Base-by-base conservation (phyloP, 2,888 invertebrate genomes). In the Pristionchus mayeri region DNA sequence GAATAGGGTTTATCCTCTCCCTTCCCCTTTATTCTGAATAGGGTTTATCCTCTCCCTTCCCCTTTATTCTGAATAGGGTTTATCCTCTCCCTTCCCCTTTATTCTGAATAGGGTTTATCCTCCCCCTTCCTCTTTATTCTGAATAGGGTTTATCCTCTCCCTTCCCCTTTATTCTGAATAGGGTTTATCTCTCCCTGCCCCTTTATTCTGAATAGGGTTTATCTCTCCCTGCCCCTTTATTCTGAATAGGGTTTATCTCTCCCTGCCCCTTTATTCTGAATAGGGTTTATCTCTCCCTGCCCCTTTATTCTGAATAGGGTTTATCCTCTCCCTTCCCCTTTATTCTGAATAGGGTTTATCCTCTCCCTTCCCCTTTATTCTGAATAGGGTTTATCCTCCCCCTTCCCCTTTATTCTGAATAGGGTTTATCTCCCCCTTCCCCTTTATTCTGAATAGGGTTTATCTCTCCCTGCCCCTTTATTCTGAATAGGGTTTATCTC, bases 401-500 rank as follows among this genome's bases (percentile, higher is more conserved):
- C 54, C 40, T 34, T 67, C n/a, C n/a, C n/a, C n/a, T n/a, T n/a
- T n/a, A n/a, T 83, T 83, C 71, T 81, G 60, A 81, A 81, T 9
- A 9, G 44, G 13, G 44, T 21, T 50, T 9, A 2, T 24, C 44
- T n/a, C n/a, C n/a, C n/a, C n/a, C 52, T 21, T 52, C 9, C 9
- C 54, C 40, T 34, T 67, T n/a, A n/a, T 83, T 83, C 71, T 81
- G 60, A 81, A 81, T 9, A 9, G 44, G 13, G 44, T 21, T 50
- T 9, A 2, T 24, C 44, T 24, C 16, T 52, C 9, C 9, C 54
- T 24, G n/a, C n/a, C n/a, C n/a, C n/a, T n/a, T n/a, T 34, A 50
- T 83, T 83, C 71, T 81, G 60, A 81, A 81, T 9, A 9, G 44
- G 13, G 44, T 21, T 50, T 9, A 2, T 24, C 44, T 24, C 16